Percentiles rank a stretch among this genome's conserved stretches.
Conservation (phyloP, 1,140 invertebrate species). For the Diorhabda elongata region DNA sequence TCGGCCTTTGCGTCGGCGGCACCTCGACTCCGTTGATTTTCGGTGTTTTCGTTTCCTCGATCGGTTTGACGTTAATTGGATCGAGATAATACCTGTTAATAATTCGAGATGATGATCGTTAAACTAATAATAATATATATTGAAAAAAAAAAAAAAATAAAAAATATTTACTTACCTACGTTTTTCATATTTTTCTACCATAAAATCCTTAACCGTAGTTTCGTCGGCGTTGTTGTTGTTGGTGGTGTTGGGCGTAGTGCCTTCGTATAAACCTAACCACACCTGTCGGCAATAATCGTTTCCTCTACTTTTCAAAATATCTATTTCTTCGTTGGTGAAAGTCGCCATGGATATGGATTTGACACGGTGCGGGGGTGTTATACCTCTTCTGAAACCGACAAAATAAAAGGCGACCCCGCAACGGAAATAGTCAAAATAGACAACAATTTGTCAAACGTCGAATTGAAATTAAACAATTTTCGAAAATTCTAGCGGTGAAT, state of each 20-base stretch:
- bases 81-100: slow-evolving; percentile 60
- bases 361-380: slow-evolving; percentile 95
- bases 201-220: slow-evolving; percentile 83
- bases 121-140: too few relatives aligned
- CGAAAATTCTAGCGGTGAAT: too few relatives aligned
- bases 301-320: slow-evolving; percentile 82
- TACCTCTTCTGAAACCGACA: slow-evolving; percentile 74
- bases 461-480: too few relatives aligned
- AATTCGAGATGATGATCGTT: slow-evolving; percentile 24
- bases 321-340: slow-evolving; percentile 93
- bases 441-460: too few relatives aligned
- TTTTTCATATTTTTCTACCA: slow-evolving; percentile 90
- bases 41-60: slow-evolving; percentile 11
- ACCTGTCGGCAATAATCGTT: slow-evolving; percentile 90
- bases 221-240: slow-evolving; percentile 69
- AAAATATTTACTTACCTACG: slow-evolving; percentile 52
- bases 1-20: slow-evolving; percentile 10
- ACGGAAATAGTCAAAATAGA: too few relatives aligned
- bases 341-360: slow-evolving; percentile 99
- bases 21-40: slow-evolving; percentile 17
- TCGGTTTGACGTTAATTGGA: slow-evolving; percentile 46
- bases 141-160: background rate
- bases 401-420: slow-evolving; percentile 18
- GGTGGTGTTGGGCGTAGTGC: slow-evolving; percentile 44
- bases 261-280: slow-evolving; percentile 82